Evolutionary conservation across 2,797 vertebrate species (phyloP).

Genomic region (Diglossa cyanea): DNA sequence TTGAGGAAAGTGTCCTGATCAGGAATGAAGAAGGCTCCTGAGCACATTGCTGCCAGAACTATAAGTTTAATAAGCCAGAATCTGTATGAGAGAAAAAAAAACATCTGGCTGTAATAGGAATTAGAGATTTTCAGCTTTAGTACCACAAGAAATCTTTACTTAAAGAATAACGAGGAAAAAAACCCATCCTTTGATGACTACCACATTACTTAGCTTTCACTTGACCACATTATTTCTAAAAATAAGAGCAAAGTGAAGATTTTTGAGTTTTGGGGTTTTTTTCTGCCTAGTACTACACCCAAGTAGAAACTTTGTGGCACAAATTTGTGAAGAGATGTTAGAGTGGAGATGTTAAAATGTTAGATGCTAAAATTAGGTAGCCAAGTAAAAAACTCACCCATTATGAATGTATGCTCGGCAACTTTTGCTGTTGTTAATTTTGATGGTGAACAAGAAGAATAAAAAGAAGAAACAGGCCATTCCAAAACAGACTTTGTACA

Average conservation of each 20-base stretch:
- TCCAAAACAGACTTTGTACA: slow-evolving; percentile 97
- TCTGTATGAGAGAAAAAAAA: slow-evolving; percentile 68
- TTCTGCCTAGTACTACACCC: neutral
- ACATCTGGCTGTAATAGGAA: neutral
- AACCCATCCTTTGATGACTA: accelerated
- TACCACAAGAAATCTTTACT: neutral
- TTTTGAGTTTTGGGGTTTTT: neutral
- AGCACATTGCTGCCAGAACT: slow-evolving; percentile 86
- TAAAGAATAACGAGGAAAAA: neutral
- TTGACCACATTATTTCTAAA: neutral
- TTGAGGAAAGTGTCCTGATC: slow-evolving; percentile 88
- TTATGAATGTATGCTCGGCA: slow-evolving; percentile 92
- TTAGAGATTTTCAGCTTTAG: neutral
- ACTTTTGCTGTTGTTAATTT: slow-evolving; percentile 86
- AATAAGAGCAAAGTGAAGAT: neutral
- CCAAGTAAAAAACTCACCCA: slow-evolving; percentile 78
- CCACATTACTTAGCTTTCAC: neutral
- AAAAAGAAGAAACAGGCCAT: slow-evolving; percentile 96
- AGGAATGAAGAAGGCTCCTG: slow-evolving; percentile 93
- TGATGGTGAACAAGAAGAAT: slow-evolving; percentile 86
- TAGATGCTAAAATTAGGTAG: neutral
- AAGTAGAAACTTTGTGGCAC: neutral
- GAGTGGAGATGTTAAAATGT: neutral
- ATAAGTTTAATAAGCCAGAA: slow-evolving; percentile 96
- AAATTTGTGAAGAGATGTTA: neutral